These are phyloP conservation scores for Agrochola lychnidis DNA, from an alignment of 2,888 invertebrate species.

Conservation along the genomic window DNA sequence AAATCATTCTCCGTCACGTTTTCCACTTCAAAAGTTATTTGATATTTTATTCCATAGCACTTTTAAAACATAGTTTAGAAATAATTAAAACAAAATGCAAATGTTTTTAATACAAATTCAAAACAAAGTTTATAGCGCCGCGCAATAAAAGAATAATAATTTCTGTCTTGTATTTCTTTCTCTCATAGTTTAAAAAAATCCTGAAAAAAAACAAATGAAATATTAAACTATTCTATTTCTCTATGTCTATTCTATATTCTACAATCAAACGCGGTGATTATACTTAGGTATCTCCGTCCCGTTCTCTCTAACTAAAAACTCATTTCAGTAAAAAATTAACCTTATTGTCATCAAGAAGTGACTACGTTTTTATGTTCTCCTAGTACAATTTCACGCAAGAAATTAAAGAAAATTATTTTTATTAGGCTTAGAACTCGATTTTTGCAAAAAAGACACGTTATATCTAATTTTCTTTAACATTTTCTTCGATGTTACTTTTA, in stretches of 20 bases:
- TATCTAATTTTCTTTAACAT: neutral
- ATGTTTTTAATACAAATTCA: neutral
- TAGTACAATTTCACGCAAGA: neutral
- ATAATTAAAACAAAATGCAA: neutral
- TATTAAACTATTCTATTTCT: neutral
- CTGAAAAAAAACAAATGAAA: neutral
- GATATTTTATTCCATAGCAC: neutral
- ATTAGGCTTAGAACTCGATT: too few relatives aligned
- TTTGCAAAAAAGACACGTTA: neutral
- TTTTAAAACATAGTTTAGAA: neutral
- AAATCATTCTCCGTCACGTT: too few relatives aligned
- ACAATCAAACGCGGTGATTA: neutral
- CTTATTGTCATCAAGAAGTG: conserved; percentile 19
- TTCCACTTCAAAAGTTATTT: neutral
- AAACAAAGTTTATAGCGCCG: neutral
- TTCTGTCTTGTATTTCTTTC: neutral
- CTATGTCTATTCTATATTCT: neutral
- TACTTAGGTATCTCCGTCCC: conserved; percentile 11
- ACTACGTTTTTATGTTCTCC: neutral
- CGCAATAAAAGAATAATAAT: neutral
- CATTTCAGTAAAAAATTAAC: conserved; percentile 23
- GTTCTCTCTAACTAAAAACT: neutral
- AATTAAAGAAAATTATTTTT: neutral
- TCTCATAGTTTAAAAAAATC: too few relatives aligned
- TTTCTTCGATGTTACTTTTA: conserved; percentile 15